Evolutionary conservation across 2,888 invertebrate genomes (phyloP).

Genomic region (Dugesia japonica): DNA sequence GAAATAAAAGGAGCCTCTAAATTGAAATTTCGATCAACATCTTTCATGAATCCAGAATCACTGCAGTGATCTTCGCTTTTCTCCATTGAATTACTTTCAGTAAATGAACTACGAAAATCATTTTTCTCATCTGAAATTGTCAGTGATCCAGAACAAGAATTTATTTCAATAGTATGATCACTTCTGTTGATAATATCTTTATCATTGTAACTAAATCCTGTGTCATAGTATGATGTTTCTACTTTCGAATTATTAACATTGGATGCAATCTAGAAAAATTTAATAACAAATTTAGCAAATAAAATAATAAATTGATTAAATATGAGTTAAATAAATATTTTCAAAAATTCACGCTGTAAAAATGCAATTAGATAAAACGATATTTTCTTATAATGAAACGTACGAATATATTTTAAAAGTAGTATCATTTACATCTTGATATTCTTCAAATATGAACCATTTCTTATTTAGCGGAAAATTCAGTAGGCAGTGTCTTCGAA

Average conservation of each 20-base stretch:
- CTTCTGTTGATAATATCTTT: background rate
- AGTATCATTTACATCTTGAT: too few relatives aligned
- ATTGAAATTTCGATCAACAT: background rate
- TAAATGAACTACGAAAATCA: constrained; percentile 1
- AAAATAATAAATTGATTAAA: too few relatives aligned
- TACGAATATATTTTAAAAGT: too few relatives aligned
- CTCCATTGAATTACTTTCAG: background rate
- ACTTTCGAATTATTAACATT: background rate
- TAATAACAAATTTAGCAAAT: too few relatives aligned
- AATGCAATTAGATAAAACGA: too few relatives aligned
- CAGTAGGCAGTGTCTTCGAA: too few relatives aligned
- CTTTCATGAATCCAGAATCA: constrained; percentile 3
- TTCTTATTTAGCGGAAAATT: too few relatives aligned
- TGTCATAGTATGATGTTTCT: background rate
- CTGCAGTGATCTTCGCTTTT: background rate
- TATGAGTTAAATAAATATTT: too few relatives aligned
- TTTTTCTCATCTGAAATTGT: background rate
- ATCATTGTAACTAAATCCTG: background rate
- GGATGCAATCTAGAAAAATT: background rate
- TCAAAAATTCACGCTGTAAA: too few relatives aligned
- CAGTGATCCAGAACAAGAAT: background rate
- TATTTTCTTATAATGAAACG: too few relatives aligned
- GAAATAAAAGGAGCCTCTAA: background rate
- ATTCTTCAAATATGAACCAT: too few relatives aligned
- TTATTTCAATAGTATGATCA: constrained; percentile 7